These are phyloP conservation scores for Dasyurus viverrinus DNA, from an alignment of 2,113 vertebrate genomes.

Conservation along the genomic window DNA sequence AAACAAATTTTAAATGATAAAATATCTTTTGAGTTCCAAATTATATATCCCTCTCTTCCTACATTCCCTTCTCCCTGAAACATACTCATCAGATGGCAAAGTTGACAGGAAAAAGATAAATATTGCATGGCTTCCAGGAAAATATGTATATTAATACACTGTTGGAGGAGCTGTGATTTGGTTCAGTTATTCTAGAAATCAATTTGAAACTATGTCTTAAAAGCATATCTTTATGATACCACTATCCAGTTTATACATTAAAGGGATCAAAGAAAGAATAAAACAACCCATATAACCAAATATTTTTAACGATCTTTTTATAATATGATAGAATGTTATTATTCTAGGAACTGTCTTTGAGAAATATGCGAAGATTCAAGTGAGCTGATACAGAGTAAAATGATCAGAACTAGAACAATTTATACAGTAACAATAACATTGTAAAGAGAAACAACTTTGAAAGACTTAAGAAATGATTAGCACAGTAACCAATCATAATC, in stretches of 20 bases:
- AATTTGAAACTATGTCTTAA: background rate
- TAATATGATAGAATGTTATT: background rate
- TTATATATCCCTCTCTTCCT: no score
- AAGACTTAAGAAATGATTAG: background rate
- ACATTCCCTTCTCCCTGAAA: no score
- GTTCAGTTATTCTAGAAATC: background rate
- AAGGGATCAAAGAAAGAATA: background rate
- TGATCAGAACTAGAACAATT: background rate
- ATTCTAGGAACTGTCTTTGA: background rate
- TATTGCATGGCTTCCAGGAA: background rate
- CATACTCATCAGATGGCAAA: background rate
- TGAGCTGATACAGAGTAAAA: background rate
- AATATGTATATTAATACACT: background rate
- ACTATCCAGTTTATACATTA: background rate
- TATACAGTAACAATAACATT: background rate
- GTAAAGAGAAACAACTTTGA: background rate
- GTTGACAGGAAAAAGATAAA: background rate
- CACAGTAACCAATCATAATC: background rate
- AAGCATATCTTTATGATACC: background rate
- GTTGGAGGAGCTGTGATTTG: background rate
- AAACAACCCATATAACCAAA: background rate
- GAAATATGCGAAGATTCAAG: background rate
- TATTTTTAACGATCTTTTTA: background rate
- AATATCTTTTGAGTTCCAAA: no score
- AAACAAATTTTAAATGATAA: no score